Conservation (phyloP, 64 coral and sea anemone genomes). For the Pocillopora damicornis region DNA sequence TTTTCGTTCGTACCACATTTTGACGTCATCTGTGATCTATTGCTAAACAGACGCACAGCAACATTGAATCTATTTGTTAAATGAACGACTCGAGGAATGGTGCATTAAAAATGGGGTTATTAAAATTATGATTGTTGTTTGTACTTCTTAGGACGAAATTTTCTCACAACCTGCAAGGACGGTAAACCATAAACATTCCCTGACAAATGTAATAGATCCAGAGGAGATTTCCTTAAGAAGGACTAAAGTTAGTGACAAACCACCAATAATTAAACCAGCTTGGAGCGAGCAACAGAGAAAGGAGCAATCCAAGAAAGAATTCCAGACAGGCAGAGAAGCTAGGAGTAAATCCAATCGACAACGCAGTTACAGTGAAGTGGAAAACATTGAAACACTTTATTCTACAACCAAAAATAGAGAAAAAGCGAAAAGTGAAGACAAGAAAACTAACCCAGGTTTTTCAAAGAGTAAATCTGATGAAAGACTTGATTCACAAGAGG, state of each 20-base stretch:
- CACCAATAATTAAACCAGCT: background rate
- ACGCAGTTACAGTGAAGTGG: conserved; percentile 68
- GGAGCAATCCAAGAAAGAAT: background rate
- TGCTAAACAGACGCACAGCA: too few relatives aligned
- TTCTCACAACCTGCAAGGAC: conserved; percentile 33
- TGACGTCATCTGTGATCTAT: too few relatives aligned
- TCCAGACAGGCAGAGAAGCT: background rate
- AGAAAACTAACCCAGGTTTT: background rate
- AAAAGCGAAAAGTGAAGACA: background rate
- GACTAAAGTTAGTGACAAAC: conserved; percentile 1
- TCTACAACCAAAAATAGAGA: conserved; percentile 2
- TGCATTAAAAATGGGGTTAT: too few relatives aligned
- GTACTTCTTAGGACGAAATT: conserved; percentile 59
- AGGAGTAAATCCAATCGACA: conserved; percentile 44
- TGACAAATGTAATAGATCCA: background rate
- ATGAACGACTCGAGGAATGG: too few relatives aligned
- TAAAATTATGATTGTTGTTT: background rate
- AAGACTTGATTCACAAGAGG: background rate
- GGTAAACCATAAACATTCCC: background rate
- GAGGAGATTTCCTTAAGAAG: background rate
- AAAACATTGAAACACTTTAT: conserved; percentile 50
- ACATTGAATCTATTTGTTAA: too few relatives aligned
- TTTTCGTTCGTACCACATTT: too few relatives aligned
- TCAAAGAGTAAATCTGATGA: conserved; percentile 22
- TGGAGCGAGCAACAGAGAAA: conserved; percentile 19